phyloP scores from a whole-genome alignment of 2,888 invertebrate genomes.

The Lasioglossum lativentre region DNA sequence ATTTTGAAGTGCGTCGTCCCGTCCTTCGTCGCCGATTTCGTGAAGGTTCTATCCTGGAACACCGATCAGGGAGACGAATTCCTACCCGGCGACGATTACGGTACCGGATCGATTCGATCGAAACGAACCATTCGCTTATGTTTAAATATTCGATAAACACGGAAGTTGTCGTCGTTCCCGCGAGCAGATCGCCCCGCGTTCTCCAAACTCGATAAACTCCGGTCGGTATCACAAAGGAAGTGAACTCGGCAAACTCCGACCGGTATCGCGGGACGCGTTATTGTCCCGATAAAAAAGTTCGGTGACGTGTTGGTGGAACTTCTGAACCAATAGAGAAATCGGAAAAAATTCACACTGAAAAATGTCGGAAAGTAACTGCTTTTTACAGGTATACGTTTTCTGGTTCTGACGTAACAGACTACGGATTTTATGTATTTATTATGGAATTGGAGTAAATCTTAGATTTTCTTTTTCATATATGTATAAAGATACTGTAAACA shows the following conservation, averaged over 20 bases:
- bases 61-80: slow-evolving; percentile 92
- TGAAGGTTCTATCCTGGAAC: slow-evolving; percentile 94
- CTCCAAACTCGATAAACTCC: not conserved
- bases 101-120: slow-evolving; percentile 80
- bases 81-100: slow-evolving; percentile 88
- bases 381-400: not conserved
- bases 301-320: not conserved
- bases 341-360: not conserved
- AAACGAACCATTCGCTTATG: not conserved
- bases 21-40: slow-evolving; percentile 96
- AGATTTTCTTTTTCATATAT: too few species aligned
- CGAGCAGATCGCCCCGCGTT: slow-evolving; percentile 56
- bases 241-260: not conserved
- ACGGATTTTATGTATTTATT: too few species aligned
- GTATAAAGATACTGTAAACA: too few species aligned
- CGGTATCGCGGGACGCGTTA: not conserved
- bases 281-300: not conserved
- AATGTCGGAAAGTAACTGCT: too few species aligned
- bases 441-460: too few species aligned
- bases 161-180: slow-evolving; percentile 5
- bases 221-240: not conserved
- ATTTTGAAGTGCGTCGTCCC: slow-evolving; percentile 96
- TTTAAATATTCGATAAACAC: not conserved
- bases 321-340: not conserved
- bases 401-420: not conserved